Evolutionary conservation across 2,113 vertebrate species (phyloP), one percentile per base, ranked within the genome.

Genomic region (Indri indri): DNA sequence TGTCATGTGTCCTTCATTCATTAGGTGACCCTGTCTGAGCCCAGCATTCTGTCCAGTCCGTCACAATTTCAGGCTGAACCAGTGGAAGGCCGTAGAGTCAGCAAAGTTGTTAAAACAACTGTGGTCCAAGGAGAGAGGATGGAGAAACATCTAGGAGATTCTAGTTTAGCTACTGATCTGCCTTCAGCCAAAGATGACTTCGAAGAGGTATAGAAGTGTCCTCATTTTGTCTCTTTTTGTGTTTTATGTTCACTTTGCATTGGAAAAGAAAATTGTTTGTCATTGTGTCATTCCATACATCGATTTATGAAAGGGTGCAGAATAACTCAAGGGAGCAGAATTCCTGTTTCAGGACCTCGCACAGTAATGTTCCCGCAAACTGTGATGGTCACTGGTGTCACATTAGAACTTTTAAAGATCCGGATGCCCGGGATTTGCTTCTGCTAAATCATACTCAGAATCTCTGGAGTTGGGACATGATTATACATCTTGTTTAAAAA

Each of bases 131-230:
- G 99, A 13, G 99, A 99, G 98, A 99, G 99, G 97, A 99, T 93
- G 89, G 99, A 99, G 98, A 99, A 99, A 97, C 99, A 98, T 50
- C 98, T 98, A 1, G 99, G 99, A 90, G 99, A 99, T 96, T 90
- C 99, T 65, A 99, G 98, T 5, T 98, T 99, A 98, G 99, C 99
- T 94, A 97, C 98, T 92, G 99, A 99, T 94, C 99, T 99, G 80
- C 99, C 99, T 0, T 99, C 99, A 92, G 99, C 99, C 98, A 99
- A 99, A 99, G 99, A 99, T 92, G 99, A 99, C 99, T 99, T 99
- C 96, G 99, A 99, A 98, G 99, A 99, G 99, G 99, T 99, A 98
- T 92, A 91, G 73, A 17, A 6, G 61, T 82, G 42, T 89, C 45
- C 1, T 45, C 66, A 20, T n/a, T 66, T 90, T 90, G 68, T 74